Conservation (phyloP, 2,888 invertebrate species). For the Mycalesis mineus region DNA sequence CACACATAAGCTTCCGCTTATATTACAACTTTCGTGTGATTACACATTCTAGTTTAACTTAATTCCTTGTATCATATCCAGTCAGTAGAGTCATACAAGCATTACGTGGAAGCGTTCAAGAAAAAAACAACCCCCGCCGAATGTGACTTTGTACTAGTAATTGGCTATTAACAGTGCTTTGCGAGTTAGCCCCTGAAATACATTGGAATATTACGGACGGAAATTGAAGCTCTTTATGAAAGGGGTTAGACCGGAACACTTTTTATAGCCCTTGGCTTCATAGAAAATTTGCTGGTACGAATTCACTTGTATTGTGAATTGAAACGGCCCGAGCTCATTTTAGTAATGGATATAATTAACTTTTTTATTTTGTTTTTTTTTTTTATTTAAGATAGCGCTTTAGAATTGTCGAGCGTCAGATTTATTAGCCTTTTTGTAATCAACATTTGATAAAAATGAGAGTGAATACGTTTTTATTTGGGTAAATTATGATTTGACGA, state of each 20-base stretch:
- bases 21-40: no score
- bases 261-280: conserved; percentile 11
- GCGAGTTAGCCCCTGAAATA: conserved; percentile 26
- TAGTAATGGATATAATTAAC: no score
- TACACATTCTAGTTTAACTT: conserved; percentile 5
- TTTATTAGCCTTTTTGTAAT: no score
- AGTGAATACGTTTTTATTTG: no score
- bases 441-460: no score
- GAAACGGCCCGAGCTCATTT: neutral
- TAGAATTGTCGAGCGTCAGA: no score
- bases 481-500: no score
- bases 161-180: conserved; percentile 36
- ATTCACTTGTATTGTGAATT: neutral
- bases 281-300: neutral
- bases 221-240: conserved; percentile 38
- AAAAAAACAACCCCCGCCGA: conserved; percentile 35
- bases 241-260: conserved; percentile 22
- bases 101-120: conserved; percentile 24
- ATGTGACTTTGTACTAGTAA: conserved; percentile 40
- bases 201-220: conserved; percentile 37
- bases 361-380: no score
- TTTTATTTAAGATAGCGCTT: no score
- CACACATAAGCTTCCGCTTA: no score
- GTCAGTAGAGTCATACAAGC: conserved; percentile 16
- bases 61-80: conserved; percentile 16